A percentile compares a stretch with the other conserved stretches of the same genome.
phyloP scores from a whole-genome alignment of 2,797 vertebrate species.

The Muraenolepis orangiensis region DNA sequence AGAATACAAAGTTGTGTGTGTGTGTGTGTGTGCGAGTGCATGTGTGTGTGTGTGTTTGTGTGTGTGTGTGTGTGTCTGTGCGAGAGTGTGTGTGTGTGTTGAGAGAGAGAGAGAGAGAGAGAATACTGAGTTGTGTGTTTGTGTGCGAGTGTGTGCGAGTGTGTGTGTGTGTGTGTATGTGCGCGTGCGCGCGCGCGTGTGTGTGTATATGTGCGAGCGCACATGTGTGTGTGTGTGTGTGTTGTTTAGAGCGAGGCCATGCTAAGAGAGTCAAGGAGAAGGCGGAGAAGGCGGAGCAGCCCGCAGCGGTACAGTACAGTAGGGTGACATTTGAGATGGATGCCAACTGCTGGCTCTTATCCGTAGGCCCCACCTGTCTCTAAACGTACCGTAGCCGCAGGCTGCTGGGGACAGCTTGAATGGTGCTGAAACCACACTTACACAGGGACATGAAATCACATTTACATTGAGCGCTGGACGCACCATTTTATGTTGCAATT shows the following conservation, averaged over 20 bases:
- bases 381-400: conserved; percentile 52
- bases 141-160: too few relatives aligned
- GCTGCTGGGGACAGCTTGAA: conserved; percentile 45
- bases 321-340: conserved; percentile 61
- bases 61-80: too few relatives aligned
- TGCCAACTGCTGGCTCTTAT: conserved; percentile 58
- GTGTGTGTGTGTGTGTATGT: too few relatives aligned
- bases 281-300: conserved; percentile 9
- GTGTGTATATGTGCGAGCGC: too few relatives aligned
- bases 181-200: too few relatives aligned
- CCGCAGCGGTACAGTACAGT: conserved; percentile 26
- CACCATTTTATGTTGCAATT: too few relatives aligned
- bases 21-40: too few relatives aligned
- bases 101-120: not conserved
- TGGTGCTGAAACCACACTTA: conserved; percentile 39
- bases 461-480: not conserved
- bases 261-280: not conserved
- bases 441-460: not conserved
- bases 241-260: not conserved
- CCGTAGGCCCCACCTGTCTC: conserved; percentile 65
- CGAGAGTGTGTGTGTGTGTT: conserved; percentile 21
- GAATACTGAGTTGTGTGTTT: not conserved
- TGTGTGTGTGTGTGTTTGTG: too few relatives aligned
- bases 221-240: not conserved
- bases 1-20: too few relatives aligned